These are phyloP conservation scores for Leptarthrus brevirostris DNA, from an alignment of 2,888 invertebrate genomes.

Conservation along the genomic window DNA sequence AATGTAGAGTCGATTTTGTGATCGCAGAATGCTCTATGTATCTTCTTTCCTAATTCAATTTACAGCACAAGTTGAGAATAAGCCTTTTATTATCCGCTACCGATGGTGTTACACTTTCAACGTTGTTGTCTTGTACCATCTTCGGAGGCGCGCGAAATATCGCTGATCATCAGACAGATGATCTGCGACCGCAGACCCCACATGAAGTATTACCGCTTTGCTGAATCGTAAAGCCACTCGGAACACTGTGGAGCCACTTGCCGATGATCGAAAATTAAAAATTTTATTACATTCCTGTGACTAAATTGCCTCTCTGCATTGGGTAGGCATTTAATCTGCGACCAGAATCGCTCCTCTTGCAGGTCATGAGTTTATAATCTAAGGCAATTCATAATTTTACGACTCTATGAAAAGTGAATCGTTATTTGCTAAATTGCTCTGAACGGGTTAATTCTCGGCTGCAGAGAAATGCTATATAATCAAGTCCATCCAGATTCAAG, in stretches of 20 bases:
- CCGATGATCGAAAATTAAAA: neutral
- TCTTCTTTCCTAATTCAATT: too few relatives aligned
- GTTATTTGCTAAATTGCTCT: neutral
- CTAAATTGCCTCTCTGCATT: too few relatives aligned
- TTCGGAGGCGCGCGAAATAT: too few relatives aligned
- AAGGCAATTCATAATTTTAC: conserved; percentile 3
- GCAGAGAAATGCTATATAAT: neutral
- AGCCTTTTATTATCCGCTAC: too few relatives aligned
- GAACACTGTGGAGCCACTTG: neutral
- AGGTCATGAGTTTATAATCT: neutral
- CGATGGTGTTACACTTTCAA: too few relatives aligned
- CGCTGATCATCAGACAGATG: too few relatives aligned
- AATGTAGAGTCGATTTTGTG: too few relatives aligned
- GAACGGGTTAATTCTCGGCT: neutral
- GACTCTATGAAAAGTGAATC: neutral
- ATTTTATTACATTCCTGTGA: neutral
- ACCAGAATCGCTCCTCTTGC: neutral
- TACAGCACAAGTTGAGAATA: too few relatives aligned
- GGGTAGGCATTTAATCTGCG: neutral
- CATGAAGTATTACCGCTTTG: neutral
- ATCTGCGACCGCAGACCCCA: neutral
- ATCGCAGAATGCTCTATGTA: too few relatives aligned
- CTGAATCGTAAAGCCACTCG: neutral
- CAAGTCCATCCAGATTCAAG: neutral
- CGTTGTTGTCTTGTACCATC: too few relatives aligned